Percentiles rank a stretch among this genome's conserved stretches.
phyloP scores from a whole-genome alignment of 2,113 vertebrate species.

The Hoplias malabaricus region DNA sequence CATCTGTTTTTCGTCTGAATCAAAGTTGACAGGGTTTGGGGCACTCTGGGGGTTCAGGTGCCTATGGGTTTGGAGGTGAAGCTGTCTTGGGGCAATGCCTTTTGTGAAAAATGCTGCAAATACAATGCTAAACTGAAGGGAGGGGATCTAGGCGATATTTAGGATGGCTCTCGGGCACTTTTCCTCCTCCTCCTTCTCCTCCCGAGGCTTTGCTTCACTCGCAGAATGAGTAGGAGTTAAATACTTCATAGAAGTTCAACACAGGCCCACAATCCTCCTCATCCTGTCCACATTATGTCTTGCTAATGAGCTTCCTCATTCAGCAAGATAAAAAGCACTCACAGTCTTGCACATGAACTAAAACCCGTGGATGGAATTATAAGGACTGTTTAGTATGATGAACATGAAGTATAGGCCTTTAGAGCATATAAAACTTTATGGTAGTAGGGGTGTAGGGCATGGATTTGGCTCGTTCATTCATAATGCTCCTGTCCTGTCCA shows the following conservation, averaged over 20 bases:
- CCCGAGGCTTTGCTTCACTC: background rate
- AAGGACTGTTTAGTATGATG: background rate
- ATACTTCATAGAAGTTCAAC: background rate
- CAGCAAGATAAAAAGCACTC: slow-evolving; percentile 4
- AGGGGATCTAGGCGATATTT: background rate
- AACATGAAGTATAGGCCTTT: background rate
- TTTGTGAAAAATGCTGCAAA: too few species aligned
- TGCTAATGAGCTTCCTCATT: background rate
- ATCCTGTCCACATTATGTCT: background rate
- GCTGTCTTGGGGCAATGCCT: too few species aligned
- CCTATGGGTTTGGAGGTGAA: too few species aligned
- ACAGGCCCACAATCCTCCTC: background rate
- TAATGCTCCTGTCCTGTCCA: background rate
- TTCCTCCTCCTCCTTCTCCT: background rate
- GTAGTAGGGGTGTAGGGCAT: background rate
- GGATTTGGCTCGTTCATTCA: background rate
- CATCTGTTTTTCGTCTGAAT: too few species aligned
- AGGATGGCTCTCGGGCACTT: background rate
- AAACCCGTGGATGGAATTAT: background rate
- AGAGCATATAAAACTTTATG: background rate
- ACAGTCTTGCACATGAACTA: background rate
- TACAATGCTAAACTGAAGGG: background rate
- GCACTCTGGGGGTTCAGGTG: too few species aligned
- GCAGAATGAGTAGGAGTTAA: background rate
- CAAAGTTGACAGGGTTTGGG: too few species aligned